Evolutionary conservation across 2,113 vertebrate genomes (phyloP), one percentile per base, ranked within the genome.

Genomic region (Phrynosoma blainvillii): DNA sequence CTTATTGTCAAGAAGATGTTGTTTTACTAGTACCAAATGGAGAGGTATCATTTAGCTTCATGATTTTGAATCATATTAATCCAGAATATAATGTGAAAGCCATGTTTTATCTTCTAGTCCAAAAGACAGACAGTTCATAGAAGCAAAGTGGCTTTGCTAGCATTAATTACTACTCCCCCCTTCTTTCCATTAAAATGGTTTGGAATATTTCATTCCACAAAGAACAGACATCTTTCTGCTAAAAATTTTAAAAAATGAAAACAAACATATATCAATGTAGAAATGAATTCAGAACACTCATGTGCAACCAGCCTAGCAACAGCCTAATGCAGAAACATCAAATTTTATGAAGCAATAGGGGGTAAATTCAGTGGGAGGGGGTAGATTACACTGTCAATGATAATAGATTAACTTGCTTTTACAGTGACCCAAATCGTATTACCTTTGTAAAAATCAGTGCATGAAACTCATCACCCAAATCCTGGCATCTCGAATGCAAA

Each of bases 371-470:
- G 65, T 73, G 66, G 59, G 62, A 52, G 25, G 30, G 56, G 84
- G 32, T 82, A 82, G 84, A 76, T 82, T 82, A 82, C 25, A 70
- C 66, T 89, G 59, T 82, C 71, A 68, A 18, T 1, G 62, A n/a
- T 77, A 85, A 89, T 66, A 68, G 78, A 86, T 82, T 59, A 82
- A 77, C 47, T 59, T 85, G 70, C 42, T 82, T 82, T 89, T 82
- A 71, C 25, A 82, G 20, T 82, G 71, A 75, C 59, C 73, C 25
- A 86, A 77, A 85, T 81, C 32, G 2, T 77, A 47, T 89, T 86
- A 77, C n/a, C 27, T 54, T 59, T 82, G 71, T 56, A 42, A 77
- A 75, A 89, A 86, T 85, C 59, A 82, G 74, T 54, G 71, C 71
- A 82, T 86, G 42, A 84, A 85, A 62, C 83, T n/a, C 70, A 79